These are phyloP conservation scores for Ceriagrion tenellum DNA, from an alignment of 2,888 invertebrate species.

Conservation along the genomic window DNA sequence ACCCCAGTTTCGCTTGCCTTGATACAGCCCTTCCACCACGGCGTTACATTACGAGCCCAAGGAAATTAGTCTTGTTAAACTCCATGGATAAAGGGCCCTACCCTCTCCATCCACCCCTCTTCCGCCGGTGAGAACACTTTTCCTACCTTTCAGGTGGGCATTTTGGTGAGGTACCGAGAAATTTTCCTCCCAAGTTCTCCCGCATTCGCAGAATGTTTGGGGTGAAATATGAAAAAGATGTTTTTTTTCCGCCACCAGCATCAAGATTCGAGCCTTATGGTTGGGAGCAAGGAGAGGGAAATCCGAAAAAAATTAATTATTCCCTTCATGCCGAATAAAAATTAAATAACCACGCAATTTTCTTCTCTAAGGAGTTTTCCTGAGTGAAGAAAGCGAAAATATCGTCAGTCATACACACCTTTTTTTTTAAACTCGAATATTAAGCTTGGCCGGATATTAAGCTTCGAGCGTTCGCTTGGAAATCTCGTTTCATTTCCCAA, in stretches of 20 bases:
- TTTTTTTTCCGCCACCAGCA: not conserved
- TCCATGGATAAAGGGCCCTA: conserved; percentile 3
- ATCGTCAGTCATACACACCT: not conserved
- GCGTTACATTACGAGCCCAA: not conserved
- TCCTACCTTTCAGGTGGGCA: not conserved
- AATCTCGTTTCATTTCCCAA: not conserved
- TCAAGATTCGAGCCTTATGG: not conserved
- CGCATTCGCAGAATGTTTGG: not conserved
- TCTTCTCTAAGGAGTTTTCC: not conserved
- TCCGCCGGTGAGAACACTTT: conserved; percentile 26
- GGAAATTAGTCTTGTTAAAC: conserved; percentile 61
- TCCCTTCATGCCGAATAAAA: not conserved
- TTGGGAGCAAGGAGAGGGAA: not conserved
- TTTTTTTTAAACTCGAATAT: not conserved
- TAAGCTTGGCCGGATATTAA: not conserved
- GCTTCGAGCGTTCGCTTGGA: conserved; percentile 25
- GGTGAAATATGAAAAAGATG: not conserved
- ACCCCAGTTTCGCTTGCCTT: not conserved
- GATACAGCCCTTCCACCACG: not conserved
- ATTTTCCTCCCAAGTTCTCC: conserved; percentile 52
- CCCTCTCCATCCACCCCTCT: not conserved
- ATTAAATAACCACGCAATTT: conserved; percentile 2
- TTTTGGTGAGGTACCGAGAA: not conserved
- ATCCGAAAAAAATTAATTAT: not conserved
- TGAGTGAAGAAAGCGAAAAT: conserved; percentile 21